Evolutionary conservation across 2,888 invertebrate species (phyloP).

Genomic region (Caenorhabditis sp.): DNA sequence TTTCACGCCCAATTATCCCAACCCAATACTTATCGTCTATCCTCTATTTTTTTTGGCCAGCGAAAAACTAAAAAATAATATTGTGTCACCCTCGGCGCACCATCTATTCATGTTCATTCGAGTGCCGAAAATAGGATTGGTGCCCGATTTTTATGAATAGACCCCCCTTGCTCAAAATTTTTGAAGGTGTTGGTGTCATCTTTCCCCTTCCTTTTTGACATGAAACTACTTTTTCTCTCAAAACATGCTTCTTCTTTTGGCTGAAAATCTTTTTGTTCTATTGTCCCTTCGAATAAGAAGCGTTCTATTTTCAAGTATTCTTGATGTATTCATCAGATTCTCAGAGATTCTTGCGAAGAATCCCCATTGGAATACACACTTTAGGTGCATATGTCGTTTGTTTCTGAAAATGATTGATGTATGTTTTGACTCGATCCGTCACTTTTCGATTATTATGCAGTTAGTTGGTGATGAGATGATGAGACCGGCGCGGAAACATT

Average conservation of each 20-base stretch:
- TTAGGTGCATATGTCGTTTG: neutral
- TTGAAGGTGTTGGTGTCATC: neutral
- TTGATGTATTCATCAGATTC: too few relatives aligned
- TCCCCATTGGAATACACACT: neutral
- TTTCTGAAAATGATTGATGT: neutral
- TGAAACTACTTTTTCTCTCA: too few relatives aligned
- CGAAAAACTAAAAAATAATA: neutral
- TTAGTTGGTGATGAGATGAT: neutral
- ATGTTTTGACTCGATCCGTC: constrained; percentile 1
- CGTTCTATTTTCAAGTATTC: too few relatives aligned
- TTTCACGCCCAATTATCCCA: neutral
- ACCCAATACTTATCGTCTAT: neutral
- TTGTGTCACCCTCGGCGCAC: neutral
- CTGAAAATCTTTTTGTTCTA: too few relatives aligned
- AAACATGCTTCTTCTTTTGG: too few relatives aligned
- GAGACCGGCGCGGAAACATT: neutral
- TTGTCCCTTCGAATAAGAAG: too few relatives aligned
- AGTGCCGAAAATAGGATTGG: neutral
- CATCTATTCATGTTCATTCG: neutral
- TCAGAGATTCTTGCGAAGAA: too few relatives aligned
- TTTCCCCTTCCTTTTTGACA: too few relatives aligned
- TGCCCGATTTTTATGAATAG: neutral
- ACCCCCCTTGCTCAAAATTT: neutral
- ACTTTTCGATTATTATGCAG: neutral
- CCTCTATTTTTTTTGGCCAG: neutral